A percentile compares a stretch with the other conserved stretches of the same genome.
Evolutionary conservation across 2,113 vertebrate species (phyloP).

Genomic region (Tylochromis polylepis): DNA sequence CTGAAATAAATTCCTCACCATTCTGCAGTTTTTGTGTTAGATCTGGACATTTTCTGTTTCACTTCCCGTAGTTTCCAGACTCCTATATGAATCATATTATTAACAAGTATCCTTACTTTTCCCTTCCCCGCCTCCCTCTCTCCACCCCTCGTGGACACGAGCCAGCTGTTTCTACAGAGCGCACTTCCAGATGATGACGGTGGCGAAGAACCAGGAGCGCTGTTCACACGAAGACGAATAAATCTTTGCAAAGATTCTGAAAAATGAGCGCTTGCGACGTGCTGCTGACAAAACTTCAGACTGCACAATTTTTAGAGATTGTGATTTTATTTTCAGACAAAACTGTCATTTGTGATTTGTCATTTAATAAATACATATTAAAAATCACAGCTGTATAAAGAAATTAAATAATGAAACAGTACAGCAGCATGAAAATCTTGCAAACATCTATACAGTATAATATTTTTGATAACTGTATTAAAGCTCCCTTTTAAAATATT

Average conservation of each 20-base stretch:
- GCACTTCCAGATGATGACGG: constrained; percentile 34
- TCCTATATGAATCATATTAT: constrained; percentile 15
- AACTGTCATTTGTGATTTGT: not conserved
- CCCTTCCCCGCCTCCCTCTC: constrained; percentile 1
- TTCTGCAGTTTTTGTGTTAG: not conserved
- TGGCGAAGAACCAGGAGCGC: constrained; percentile 1
- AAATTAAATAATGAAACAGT: constrained; percentile 6
- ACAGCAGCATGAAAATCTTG: constrained; percentile 2
- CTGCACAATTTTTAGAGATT: not conserved
- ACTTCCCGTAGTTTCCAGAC: not conserved
- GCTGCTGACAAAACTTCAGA: not conserved
- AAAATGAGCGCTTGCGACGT: not conserved
- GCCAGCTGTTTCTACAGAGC: constrained; percentile 38
- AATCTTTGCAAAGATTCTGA: constrained; percentile 17
- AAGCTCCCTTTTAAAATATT: constrained; percentile 12
- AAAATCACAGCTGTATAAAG: constrained; percentile 38
- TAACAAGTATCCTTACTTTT: constrained; percentile 32
- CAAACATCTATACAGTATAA: not conserved
- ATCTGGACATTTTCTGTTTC: not conserved
- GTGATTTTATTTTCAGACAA: constrained; percentile 18
- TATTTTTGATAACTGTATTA: not conserved
- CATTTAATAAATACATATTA: constrained; percentile 55
- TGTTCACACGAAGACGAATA: constrained; percentile 2
- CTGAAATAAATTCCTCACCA: not conserved
- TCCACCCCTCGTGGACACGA: constrained; percentile 8